These are phyloP conservation scores for Belonocnema kinseyi DNA, from an alignment of 1,140 invertebrate genomes.

Conservation along the genomic window DNA sequence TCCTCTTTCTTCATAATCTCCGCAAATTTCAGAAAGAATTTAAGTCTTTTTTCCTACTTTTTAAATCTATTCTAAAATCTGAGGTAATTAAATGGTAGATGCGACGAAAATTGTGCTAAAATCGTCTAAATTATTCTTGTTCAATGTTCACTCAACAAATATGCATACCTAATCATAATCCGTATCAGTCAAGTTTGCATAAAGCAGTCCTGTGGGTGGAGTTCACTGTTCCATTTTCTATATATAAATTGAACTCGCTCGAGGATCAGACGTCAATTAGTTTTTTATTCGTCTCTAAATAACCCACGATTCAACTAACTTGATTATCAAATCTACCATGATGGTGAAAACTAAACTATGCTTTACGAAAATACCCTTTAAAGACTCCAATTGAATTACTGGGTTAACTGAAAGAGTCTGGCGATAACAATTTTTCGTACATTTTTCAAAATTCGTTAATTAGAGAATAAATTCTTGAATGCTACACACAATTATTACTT, in stretches of 20 bases:
- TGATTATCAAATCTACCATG: neutral
- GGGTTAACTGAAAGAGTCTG: too few relatives aligned
- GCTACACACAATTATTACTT: too few relatives aligned
- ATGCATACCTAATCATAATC: slow-evolving; percentile 14
- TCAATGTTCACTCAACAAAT: slow-evolving; percentile 15
- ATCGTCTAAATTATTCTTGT: slow-evolving; percentile 15
- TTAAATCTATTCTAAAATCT: too few relatives aligned
- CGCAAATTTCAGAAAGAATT: too few relatives aligned
- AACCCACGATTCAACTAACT: neutral
- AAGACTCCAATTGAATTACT: too few relatives aligned
- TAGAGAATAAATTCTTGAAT: too few relatives aligned
- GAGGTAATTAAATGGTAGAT: too few relatives aligned
- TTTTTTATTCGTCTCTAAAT: neutral
- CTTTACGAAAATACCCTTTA: too few relatives aligned
- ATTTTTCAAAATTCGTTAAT: too few relatives aligned
- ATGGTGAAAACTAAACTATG: neutral
- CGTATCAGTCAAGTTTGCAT: slow-evolving; percentile 15
- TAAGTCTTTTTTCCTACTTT: too few relatives aligned
- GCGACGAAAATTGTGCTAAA: slow-evolving; percentile 9
- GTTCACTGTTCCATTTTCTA: slow-evolving; percentile 18
- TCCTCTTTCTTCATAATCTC: too few relatives aligned
- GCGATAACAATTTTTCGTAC: too few relatives aligned
- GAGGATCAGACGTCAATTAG: slow-evolving; percentile 12
- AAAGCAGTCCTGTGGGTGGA: slow-evolving; percentile 10
- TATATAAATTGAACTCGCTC: neutral